Base-by-base conservation (phyloP, 2,888 invertebrate species). In the Hyposoter didymator region DNA sequence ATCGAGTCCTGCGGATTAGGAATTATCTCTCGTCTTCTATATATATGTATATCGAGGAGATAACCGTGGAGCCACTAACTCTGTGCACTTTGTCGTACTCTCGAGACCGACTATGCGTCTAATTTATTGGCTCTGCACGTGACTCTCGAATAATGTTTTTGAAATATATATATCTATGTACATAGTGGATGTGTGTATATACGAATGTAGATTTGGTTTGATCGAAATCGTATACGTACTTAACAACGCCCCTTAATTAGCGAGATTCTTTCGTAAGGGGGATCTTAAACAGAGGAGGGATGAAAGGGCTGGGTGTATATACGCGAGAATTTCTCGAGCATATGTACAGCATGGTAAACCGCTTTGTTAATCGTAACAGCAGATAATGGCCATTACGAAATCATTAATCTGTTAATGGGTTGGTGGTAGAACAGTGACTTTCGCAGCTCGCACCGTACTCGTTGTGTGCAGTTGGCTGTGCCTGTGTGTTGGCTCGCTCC, bases 401-500 rank as follows among this genome's bases (percentile, higher is more conserved):
- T 92, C 90, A 90, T 91, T 91, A 92, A 92, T 91, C 92, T 90
- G 90, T 90, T 92, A 91, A 92, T 91, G 92, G 91, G 86, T 87
- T 84, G 84, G 86, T 82, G 81, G 82, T 62, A 81, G 80, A 64
- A 52, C 43, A 49, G 78, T 80, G 73, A 81, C 55, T 59, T 84
- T 72, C 83, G 66, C 72, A 64, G 66, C 32, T 17, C 10, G n/a
- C n/a, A n/a, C n/a, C n/a, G n/a, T n/a, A 66, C 49, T 66, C 32
- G 72, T 75, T 59, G 66, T 55, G 35, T 22, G n/a, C 17, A 12
- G 47, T 49, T 62, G 3, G 39, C 19, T 32, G 43, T 35, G 64
- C 28, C 45, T 22, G 5, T 45, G 39, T 12, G 12, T 4, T 0
- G 4, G 43, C 39, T 12, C 35, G 12, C 74, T 17, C 45, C 43